Evolutionary conservation across 2,113 vertebrate genomes (phyloP), one percentile per base, ranked within the genome.

Genomic region (Epinephelus fuscoguttatus): DNA sequence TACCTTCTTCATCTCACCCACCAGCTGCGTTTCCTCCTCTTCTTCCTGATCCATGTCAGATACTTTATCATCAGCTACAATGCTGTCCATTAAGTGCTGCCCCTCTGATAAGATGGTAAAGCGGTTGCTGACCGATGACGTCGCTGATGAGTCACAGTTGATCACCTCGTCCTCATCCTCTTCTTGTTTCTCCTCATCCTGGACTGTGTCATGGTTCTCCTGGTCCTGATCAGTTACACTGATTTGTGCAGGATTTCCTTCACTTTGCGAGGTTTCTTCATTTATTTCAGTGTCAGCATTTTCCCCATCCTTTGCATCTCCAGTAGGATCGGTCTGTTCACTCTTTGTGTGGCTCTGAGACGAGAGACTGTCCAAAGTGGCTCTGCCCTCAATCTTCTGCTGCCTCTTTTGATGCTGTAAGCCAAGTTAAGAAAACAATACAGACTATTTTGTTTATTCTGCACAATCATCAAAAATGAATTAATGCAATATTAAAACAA

Each of bases 341-440:
- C 45, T 59, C 23, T 84, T 81, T 0, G 37, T 53, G 13, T n/a
- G 19, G 59, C 78, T 85, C 13, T 70, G 73, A 67, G 86, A 79
- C 19, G 83, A 15, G 27, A 93, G 53, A 18, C 45, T 75, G 25
- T 91, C 91, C 57, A 94, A 90, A 83, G 95, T 86, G 6, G 94
- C 37, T 89, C 96, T 97, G 63, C 88, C 92, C 59, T 96, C 96
- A 70, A 96, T 45, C 80, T 97, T 99, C 78, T 98, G 97, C 88
- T 98, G 98, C 27, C 94, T 95, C 75, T 96, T 96, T 78, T 98
- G 97, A 81, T 92, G 97, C 98, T 99, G 81, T 45, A 53, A 60
- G 50, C 10, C 76, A 37, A 76, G 10, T 49, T 4, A 78, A 61
- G 1, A 2, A 50, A 33, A 57, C 2, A 53, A 64, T 14, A 19